A percentile compares a stretch with the other conserved stretches of the same genome.
phyloP scores from a whole-genome alignment of 2,888 invertebrate species.

The Nemurella pictetii region DNA sequence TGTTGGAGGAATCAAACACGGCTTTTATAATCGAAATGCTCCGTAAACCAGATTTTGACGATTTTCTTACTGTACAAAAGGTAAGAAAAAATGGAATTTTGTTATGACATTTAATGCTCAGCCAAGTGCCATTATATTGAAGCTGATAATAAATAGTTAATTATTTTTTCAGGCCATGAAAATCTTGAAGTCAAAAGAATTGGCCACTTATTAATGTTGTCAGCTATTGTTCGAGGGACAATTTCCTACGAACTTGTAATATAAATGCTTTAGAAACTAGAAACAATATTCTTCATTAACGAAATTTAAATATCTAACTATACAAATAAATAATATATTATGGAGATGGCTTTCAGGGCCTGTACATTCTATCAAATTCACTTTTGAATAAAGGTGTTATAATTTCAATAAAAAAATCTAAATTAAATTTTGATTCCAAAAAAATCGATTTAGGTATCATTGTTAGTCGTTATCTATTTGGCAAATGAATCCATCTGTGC shows the following conservation, averaged over 20 bases:
- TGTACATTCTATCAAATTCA: too few species aligned
- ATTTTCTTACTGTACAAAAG: background rate
- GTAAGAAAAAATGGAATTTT: background rate
- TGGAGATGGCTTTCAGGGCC: too few species aligned
- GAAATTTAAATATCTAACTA: too few species aligned
- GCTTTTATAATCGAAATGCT: background rate
- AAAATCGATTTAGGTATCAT: background rate
- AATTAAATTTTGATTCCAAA: background rate
- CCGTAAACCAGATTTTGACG: background rate
- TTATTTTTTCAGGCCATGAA: background rate
- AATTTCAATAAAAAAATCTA: too few species aligned
- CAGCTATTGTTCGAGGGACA: too few species aligned
- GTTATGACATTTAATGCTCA: background rate
- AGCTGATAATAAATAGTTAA: too few species aligned
- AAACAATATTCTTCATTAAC: too few species aligned
- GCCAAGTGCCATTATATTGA: too few species aligned
- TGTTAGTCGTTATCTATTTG: constrained; percentile 48
- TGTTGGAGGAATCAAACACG: background rate
- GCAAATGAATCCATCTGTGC: constrained; percentile 60
- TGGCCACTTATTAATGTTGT: too few species aligned
- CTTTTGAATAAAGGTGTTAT: too few species aligned
- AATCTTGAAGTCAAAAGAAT: background rate
- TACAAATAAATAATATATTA: too few species aligned
- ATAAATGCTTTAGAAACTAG: too few species aligned
- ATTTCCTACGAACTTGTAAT: background rate